Evolutionary conservation across 2,888 invertebrate species (phyloP).

Genomic region (Labia minor): DNA sequence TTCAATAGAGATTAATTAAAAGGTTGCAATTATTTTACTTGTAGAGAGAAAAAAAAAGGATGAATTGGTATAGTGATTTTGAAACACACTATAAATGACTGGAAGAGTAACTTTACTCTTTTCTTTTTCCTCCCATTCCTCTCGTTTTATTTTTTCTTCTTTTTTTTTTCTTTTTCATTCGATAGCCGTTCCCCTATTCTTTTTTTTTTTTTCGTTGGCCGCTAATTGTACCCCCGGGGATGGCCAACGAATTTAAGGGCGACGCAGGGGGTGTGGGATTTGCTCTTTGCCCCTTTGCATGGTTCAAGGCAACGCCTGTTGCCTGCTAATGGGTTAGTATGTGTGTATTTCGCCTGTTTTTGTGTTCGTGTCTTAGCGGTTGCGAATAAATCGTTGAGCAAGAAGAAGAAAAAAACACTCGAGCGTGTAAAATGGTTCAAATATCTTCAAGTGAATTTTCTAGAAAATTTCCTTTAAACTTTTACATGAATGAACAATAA

Average conservation of each 20-base stretch:
- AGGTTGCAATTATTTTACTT: too few relatives aligned
- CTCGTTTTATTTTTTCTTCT: too few relatives aligned
- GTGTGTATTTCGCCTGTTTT: not conserved
- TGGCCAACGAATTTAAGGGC: not conserved
- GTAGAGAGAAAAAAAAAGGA: too few relatives aligned
- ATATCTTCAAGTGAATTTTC: not conserved
- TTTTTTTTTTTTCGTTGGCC: constrained; percentile 1
- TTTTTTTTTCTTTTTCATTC: not conserved
- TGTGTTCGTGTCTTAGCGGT: not conserved
- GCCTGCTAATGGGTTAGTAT: not conserved
- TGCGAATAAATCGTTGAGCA: not conserved
- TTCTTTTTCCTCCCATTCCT: too few relatives aligned
- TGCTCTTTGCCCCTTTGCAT: constrained; percentile 7
- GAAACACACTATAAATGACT: too few relatives aligned
- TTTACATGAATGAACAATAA: too few relatives aligned
- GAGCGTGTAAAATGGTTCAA: not conserved
- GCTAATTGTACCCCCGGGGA: constrained; percentile 13
- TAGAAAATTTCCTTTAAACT: not conserved
- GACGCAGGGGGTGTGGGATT: not conserved
- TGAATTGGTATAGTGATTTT: too few relatives aligned
- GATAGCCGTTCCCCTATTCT: not conserved
- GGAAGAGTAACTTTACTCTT: too few relatives aligned
- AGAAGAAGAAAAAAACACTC: not conserved
- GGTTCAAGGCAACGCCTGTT: constrained; percentile 13
- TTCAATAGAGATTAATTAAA: too few relatives aligned